phyloP scores from a whole-genome alignment of 2,888 invertebrate genomes.

The Zelleria hepariella region DNA sequence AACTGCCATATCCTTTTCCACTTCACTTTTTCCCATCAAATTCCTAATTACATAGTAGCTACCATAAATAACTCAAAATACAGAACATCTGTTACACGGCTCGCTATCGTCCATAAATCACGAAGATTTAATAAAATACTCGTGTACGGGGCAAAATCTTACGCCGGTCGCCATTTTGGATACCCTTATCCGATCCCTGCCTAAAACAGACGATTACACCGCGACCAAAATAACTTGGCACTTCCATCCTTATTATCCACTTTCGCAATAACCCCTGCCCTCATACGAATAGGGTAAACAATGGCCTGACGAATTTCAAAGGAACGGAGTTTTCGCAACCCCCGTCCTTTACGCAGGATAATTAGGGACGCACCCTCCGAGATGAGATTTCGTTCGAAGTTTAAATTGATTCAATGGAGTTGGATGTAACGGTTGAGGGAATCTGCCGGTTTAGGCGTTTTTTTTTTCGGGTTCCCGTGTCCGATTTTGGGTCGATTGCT shows the following conservation, averaged over 20 bases:
- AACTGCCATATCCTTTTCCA: no score
- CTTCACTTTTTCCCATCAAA: neutral
- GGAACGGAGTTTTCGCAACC: constrained; percentile 22
- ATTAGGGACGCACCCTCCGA: constrained; percentile 64
- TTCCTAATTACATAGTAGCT: no score
- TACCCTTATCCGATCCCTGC: constrained; percentile 54
- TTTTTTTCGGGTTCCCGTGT: constrained; percentile 3
- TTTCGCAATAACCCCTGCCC: neutral
- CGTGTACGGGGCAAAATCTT: constrained; percentile 67
- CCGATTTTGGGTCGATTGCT: constrained; percentile 11
- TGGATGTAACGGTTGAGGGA: constrained; percentile 55
- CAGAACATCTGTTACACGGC: constrained; percentile 47
- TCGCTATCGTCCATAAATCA: constrained; percentile 57
- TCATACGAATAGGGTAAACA: neutral
- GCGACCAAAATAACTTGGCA: constrained; percentile 31
- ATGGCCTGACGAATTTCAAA: neutral
- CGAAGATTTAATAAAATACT: constrained; percentile 70
- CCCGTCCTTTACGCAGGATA: constrained; percentile 60
- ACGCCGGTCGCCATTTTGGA: constrained; percentile 60
- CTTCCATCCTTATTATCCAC: neutral
- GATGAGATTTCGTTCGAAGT: constrained; percentile 61
- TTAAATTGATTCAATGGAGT: constrained; percentile 69
- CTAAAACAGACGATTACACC: constrained; percentile 64
- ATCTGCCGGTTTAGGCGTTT: constrained; percentile 11
- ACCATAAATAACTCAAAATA: constrained; percentile 46